Evolutionary conservation across 2,797 vertebrate species (phyloP), one percentile per base, ranked within the genome.

Genomic region (Sebastes vulpes): DNA sequence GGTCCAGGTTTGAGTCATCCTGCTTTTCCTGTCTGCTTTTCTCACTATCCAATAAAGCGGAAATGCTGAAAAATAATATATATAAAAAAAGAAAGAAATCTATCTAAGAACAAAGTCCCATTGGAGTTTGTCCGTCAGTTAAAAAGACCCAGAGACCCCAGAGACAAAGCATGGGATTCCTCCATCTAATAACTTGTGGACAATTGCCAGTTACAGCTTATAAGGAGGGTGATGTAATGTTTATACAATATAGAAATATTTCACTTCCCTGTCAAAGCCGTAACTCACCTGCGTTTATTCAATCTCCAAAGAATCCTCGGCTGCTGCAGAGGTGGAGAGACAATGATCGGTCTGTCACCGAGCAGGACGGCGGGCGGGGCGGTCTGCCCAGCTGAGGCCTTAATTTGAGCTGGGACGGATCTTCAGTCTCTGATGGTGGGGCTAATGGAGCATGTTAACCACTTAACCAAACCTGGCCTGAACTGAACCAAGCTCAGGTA

Each of bases 241-340:
- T 96, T 96, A 83, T 94, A 94, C 93, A 94, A 92, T 91, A 94
- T 92, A 93, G 93, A 91, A 86, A 92, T 93, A 95, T 94, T 95
- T 95, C 89, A 93, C 88, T 85, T 93, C 76, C 81, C 93, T 96
- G 95, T 96, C 94, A 96, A 88, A 91, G 89, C 87, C 83, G 82
- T 70, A 92, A 90, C 92, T 96, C 95, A 96, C 95, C 95, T 96
- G 95, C 86, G 77, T 94, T 94, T 95, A 92, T 96, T 92, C 93
- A 92, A 93, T 92, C 86, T 77, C 83, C 75, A 90, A 94, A 92
- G 93, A 96, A 94, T 95, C 93, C 87, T 89, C 8, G 26, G 72
- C 88, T 77, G 90, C 83, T 70, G 82, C 81, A 66, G 82, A 77
- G 82, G 77, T 69, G 78, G 81, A 90, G 83, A 94, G 91, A 95